Conservation (phyloP, 1,140 invertebrate genomes). For the Campoletis sonorensis region DNA sequence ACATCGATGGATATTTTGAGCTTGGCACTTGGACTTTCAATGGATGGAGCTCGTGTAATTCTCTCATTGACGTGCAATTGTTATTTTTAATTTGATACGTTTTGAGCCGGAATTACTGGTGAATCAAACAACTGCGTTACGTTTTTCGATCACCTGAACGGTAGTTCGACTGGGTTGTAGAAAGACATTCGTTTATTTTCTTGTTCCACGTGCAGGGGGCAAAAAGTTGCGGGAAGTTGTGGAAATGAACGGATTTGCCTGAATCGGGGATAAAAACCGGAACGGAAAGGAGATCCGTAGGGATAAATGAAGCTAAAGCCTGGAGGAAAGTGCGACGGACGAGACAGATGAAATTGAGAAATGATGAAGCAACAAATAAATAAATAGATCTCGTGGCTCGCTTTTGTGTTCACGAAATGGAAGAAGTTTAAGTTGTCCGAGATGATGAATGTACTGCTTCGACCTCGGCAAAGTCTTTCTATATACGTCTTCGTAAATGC, state of each 20-base stretch:
- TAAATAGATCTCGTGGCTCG: slow-evolving; percentile 18
- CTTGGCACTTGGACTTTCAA: too few relatives aligned
- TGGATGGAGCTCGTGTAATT: too few relatives aligned
- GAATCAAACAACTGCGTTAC: neutral
- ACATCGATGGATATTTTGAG: too few relatives aligned
- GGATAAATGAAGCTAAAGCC: neutral
- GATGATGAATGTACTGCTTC: slow-evolving; percentile 32
- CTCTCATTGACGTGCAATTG: neutral
- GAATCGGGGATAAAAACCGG: slow-evolving; percentile 3
- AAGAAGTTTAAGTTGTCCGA: slow-evolving; percentile 40
- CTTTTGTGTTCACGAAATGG: slow-evolving; percentile 21
- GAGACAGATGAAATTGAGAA: slow-evolving; percentile 44
- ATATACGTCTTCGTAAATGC: too few relatives aligned
- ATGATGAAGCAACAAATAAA: slow-evolving; percentile 45
- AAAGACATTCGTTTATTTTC: slow-evolving; percentile 19
- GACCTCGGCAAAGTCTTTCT: neutral
- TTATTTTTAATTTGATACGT: neutral
- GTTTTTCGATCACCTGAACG: neutral
- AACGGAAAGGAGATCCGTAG: neutral
- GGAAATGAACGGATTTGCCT: slow-evolving; percentile 7
- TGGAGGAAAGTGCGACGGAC: slow-evolving; percentile 17
- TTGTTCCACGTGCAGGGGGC: neutral
- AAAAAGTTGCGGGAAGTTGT: slow-evolving; percentile 25
- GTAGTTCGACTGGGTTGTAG: neutral
- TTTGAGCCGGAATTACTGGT: neutral